Base-by-base conservation (phyloP, 2,797 vertebrate genomes). In the Gymnodraco acuticeps region DNA sequence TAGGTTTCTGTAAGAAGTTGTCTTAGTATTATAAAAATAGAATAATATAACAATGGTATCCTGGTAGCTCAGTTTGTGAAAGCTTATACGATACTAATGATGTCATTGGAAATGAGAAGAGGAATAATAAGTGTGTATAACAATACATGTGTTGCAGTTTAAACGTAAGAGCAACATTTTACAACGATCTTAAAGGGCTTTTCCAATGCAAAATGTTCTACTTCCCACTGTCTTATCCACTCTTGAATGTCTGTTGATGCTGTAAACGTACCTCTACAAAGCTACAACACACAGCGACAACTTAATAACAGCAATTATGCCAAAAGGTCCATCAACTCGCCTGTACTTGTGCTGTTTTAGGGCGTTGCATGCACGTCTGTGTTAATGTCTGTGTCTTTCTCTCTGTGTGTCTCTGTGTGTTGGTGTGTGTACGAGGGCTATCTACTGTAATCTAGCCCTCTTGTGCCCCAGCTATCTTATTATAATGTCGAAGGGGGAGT, bases 301-400 rank as follows among this genome's bases (percentile, higher is more conserved):
- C 64, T 78, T 87, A 87, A 89, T 88, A 77, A 88, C 78, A 80
- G 76, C 72, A 85, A 85, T 91, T 81, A 80, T 48, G 38, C 52
- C 56, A 38, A 20, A 55, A 17, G 73, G 73, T 58, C 64, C 27
- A 59, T 65, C 76, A 80, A 20, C 73, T 4, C 38, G 82, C 70
- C 77, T 51, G 13, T 73, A 75, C 83, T 83, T 80, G 85, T 73
- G 52, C 33, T 58, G 52, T 82, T 78, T 76, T 17, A 41, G 82
- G 77, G 83, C 45, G 74, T 82, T 72, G 54, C 23, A 55, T 66
- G 64, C 48, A 64, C 15, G 67, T 52, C 47, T 83, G 15, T 33
- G 70, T 72, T 54, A 63, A 73, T 81, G 45, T 77, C 19, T 73
- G 48, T 54, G 19, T 82, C 8, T 47, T 15, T 70, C 8, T 46